phyloP scores from a whole-genome alignment of 2,797 vertebrate species.

The Anomalospiza imberbis region DNA sequence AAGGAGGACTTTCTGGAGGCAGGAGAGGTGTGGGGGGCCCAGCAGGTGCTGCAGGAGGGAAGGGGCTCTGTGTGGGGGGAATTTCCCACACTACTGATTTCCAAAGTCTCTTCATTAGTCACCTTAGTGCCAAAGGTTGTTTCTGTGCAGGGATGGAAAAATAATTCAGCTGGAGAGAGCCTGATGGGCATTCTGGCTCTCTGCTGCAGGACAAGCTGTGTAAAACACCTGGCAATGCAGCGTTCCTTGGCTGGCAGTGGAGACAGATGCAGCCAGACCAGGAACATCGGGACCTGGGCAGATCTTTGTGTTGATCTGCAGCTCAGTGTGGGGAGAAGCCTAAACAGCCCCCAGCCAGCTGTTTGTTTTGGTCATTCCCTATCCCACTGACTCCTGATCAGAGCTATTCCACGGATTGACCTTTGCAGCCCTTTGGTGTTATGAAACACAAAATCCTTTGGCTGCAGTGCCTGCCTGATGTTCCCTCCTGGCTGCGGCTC shows the following conservation, averaged over 20 bases:
- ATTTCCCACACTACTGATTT: background rate
- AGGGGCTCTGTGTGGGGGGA: background rate
- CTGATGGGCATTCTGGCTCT: background rate
- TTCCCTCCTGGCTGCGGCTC: background rate
- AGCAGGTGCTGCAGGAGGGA: background rate
- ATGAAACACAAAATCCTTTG: background rate
- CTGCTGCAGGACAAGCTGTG: background rate
- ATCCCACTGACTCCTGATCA: background rate
- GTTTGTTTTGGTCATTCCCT: background rate
- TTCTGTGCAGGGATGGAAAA: background rate
- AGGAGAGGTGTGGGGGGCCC: background rate
- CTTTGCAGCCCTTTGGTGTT: background rate
- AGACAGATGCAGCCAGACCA: background rate
- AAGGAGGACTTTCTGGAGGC: background rate
- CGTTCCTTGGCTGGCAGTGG: background rate
- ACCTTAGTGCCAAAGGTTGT: fast-evolving
- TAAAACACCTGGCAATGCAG: background rate
- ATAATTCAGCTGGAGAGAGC: background rate
- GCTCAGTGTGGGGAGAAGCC: background rate
- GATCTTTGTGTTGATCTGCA: background rate
- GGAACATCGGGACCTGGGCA: background rate
- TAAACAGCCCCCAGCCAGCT: background rate
- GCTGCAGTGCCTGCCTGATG: background rate
- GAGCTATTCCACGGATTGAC: background rate
- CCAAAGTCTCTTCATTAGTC: background rate